phyloP scores from a whole-genome alignment of 1,140 invertebrate species.

The Leptonema lineaticorne region DNA sequence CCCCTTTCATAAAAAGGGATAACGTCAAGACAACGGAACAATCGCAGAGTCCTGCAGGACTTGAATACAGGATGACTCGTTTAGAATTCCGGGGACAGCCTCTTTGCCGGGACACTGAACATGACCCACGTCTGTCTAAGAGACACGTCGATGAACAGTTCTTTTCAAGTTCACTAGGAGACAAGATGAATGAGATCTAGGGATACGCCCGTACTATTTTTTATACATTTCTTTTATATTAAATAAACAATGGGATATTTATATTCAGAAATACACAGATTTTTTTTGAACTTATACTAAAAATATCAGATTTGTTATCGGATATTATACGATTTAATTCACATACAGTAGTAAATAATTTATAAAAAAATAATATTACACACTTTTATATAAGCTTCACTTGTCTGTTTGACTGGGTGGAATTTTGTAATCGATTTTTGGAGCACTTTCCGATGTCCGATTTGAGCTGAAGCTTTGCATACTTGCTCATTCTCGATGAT shows the following conservation, averaged over 20 bases:
- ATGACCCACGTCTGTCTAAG: not conserved
- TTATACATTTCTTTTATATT: not conserved
- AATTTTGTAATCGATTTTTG: too few species aligned
- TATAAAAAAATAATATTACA: too few species aligned
- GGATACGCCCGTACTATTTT: not conserved
- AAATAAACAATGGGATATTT: slow-evolving; percentile 2
- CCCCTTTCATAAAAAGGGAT: slow-evolving; percentile 23
- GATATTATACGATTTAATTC: too few species aligned
- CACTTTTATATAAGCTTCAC: too few species aligned
- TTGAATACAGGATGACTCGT: slow-evolving; percentile 22
- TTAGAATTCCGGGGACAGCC: slow-evolving; percentile 5
- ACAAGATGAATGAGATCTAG: not conserved
- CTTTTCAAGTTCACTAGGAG: slow-evolving; percentile 4
- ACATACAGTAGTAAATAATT: too few species aligned
- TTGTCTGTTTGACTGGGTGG: too few species aligned
- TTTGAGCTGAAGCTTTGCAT: too few species aligned
- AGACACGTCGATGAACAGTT: not conserved
- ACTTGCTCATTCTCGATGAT: too few species aligned
- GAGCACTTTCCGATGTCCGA: too few species aligned
- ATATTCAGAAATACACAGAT: too few species aligned
- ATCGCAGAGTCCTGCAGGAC: slow-evolving; percentile 11
- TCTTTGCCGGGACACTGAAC: slow-evolving; percentile 17
- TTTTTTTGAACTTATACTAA: too few species aligned
- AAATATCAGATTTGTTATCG: too few species aligned
- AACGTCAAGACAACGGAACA: slow-evolving; percentile 16